Evolutionary conservation across 1,140 invertebrate species (phyloP).

Genomic region (Drosophila nigromelanica): DNA sequence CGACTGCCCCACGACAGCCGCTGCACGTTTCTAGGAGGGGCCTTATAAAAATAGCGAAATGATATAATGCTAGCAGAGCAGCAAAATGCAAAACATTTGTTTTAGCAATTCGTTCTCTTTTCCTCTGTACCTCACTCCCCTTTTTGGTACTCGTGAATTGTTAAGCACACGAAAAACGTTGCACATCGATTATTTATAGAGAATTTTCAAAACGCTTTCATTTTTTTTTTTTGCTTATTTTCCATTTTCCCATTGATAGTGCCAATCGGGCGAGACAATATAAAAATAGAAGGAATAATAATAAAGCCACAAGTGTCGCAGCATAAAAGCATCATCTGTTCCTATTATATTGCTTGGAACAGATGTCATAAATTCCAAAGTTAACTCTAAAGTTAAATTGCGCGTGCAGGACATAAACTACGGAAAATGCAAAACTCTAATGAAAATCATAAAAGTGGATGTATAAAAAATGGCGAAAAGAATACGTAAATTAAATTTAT

Average conservation of each 20-base stretch:
- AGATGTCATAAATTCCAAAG: constrained; percentile 22
- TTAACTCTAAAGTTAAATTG: constrained; percentile 38
- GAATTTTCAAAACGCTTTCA: constrained; percentile 19
- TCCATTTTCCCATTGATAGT: constrained; percentile 14
- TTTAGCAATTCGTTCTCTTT: neutral
- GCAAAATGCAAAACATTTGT: constrained; percentile 42
- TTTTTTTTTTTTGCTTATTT: constrained; percentile 3
- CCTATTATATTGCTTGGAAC: neutral
- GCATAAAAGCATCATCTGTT: constrained; percentile 23
- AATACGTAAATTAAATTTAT: constrained; percentile 12
- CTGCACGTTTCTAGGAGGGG: neutral
- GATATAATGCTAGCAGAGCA: constrained; percentile 34
- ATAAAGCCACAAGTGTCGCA: constrained; percentile 20
- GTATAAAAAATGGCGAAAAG: constrained; percentile 22
- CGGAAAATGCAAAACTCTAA: constrained; percentile 41
- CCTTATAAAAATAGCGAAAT: constrained; percentile 51
- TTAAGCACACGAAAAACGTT: constrained; percentile 24
- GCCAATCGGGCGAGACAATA: constrained; percentile 28
- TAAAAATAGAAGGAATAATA: constrained; percentile 11
- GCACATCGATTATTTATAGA: constrained; percentile 39
- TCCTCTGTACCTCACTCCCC: neutral
- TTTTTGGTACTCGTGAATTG: neutral
- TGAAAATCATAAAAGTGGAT: constrained; percentile 35
- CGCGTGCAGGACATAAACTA: constrained; percentile 38
- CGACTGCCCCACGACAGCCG: neutral